phyloP scores from a whole-genome alignment of 2,888 invertebrate species.

The Lasioglossum marginatum region DNA sequence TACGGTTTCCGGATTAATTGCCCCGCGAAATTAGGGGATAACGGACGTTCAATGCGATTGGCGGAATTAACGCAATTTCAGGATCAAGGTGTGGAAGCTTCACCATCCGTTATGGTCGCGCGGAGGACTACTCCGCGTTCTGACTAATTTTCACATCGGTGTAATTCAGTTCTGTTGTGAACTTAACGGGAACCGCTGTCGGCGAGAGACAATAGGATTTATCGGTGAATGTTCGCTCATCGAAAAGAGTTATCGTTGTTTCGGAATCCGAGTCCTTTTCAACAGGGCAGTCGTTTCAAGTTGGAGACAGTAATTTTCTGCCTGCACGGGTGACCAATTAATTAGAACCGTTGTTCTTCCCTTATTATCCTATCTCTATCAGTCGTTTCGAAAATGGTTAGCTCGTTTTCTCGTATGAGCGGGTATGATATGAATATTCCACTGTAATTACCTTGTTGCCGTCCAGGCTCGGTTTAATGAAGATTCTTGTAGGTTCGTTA shows the following conservation, averaged over 20 bases:
- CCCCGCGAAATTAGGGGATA: slow-evolving; percentile 37
- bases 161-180: not conserved
- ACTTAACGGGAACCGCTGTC: not conserved
- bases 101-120: not conserved
- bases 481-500: not conserved
- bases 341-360: not conserved
- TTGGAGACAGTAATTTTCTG: not conserved
- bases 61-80: slow-evolving; percentile 41
- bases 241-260: not conserved
- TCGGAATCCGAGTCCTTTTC: not conserved
- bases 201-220: not conserved
- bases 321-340: not conserved
- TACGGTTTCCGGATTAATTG: slow-evolving; percentile 28
- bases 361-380: not conserved
- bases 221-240: not conserved
- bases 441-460: not conserved
- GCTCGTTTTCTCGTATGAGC: not conserved
- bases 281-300: not conserved
- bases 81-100: slow-evolving; percentile 19
- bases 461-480: not conserved
- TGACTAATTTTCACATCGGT: not conserved
- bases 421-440: not conserved
- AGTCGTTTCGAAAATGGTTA: not conserved
- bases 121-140: not conserved
- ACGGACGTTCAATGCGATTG: slow-evolving; percentile 28